Evolutionary conservation across 1,140 invertebrate genomes (phyloP), one percentile per base, ranked within the genome.

Genomic region (Cydia strobilella): DNA sequence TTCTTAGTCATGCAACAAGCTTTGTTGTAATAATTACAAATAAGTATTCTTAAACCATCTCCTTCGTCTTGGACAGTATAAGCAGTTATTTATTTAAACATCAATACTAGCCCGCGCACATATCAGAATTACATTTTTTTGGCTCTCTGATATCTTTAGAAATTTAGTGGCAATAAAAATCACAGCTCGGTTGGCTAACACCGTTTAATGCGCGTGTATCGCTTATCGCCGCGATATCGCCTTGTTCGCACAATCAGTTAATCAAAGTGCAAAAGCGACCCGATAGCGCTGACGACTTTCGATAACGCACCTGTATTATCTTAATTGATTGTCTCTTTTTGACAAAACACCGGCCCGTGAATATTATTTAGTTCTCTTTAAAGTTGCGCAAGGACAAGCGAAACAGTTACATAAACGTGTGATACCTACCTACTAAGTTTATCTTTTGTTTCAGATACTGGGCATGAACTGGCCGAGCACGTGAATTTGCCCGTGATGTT

Each of bases 201-300:
- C 79, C 87, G 82, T 82, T 90, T 92, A 90, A 91, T 87, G 83
- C 86, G 76, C 82, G 82, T 84, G 87, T 89, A 86, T 86, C 84
- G 82, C 72, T 86, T 90, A 90, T 90, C 86, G 84, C 76, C 74
- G 80, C 86, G 83, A 82, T 86, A 87, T 89, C 85, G 80, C 87
- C 86, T 89, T 87, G 85, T 89, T 87, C 82, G 83, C 79, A 77
- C 78, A 80, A 92, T 91, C 90, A 86, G 84, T 85, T 90, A 90
- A 91, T 91, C 90, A 90, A 92, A 91, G 89, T 91, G 88, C 87
- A 86, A 90, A 86, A 90, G 85, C 89, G 89, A 86, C 86, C 88
- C 86, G 89, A 84, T 91, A 90, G 90, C 87, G 79, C 78, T 73
- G 82, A 86, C 88, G 86, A 86, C 77, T 88, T 82, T 77, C 79